Evolutionary conservation across 2,113 vertebrate species (phyloP).

Genomic region (Otolemur garnettii): DNA sequence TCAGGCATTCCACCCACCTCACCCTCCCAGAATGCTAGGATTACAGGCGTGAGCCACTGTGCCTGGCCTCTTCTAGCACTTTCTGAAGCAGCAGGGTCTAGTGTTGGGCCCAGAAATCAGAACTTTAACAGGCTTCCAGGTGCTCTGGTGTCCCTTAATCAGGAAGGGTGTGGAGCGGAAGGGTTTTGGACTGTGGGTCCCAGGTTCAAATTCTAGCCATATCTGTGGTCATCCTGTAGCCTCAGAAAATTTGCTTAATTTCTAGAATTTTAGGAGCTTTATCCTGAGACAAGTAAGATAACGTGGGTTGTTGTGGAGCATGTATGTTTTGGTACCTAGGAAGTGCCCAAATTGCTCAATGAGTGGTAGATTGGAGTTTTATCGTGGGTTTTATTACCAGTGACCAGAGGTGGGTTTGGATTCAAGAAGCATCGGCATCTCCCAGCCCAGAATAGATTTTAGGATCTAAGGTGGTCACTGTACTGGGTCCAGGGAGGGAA

Average conservation of each 20-base stretch:
- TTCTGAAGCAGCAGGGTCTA: not conserved
- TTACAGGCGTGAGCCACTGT: no score
- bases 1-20: no score
- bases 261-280: not conserved
- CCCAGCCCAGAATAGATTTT: not conserved
- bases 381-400: not conserved
- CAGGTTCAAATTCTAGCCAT: not conserved
- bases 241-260: not conserved
- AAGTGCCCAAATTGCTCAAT: no score
- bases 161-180: not conserved
- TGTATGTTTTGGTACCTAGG: rapidly evolving
- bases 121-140: not conserved
- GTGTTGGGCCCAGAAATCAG: not conserved
- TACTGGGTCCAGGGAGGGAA: rapidly evolving
- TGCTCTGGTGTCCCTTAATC: not conserved
- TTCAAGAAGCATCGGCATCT: not conserved
- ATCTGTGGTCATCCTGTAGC: not conserved
- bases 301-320: rapidly evolving
- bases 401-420: not conserved
- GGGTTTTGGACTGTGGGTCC: not conserved
- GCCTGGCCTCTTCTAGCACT: not conserved
- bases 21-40: no score
- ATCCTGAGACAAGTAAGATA: no score
- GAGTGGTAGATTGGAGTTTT: rapidly evolving
- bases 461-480: not conserved